Evolutionary conservation across 2,888 invertebrate species (phyloP).

Genomic region (Cosmorhoe ocellata): DNA sequence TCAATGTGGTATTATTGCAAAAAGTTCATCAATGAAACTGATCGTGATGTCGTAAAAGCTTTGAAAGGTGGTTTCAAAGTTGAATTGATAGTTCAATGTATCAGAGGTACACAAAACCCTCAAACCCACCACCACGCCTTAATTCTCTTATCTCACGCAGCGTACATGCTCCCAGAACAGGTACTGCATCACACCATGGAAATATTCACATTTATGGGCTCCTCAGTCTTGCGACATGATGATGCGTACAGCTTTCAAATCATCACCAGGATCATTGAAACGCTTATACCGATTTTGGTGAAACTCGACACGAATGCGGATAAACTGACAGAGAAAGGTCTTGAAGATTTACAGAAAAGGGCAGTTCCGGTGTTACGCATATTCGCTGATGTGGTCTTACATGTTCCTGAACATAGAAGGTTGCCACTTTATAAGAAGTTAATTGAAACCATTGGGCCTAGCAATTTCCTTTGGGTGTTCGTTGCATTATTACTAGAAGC

Average conservation of each 20-base stretch:
- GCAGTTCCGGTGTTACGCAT: constrained; percentile 89
- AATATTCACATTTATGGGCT: constrained; percentile 99
- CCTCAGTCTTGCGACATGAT: constrained; percentile 94
- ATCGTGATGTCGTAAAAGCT: constrained; percentile 65
- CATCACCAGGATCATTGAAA: constrained; percentile 94
- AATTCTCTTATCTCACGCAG: constrained; percentile 90
- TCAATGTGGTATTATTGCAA: constrained; percentile 88
- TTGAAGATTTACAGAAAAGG: constrained; percentile 67
- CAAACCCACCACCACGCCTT: constrained; percentile 98
- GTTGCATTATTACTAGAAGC: constrained; percentile 87
- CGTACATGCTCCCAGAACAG: constrained; percentile 89
- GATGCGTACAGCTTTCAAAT: constrained; percentile 97
- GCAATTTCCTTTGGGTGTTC: constrained; percentile 87
- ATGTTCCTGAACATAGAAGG: constrained; percentile 96
- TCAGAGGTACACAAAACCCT: constrained; percentile 94
- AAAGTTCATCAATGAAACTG: constrained; percentile 73
- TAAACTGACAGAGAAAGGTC: constrained; percentile 59
- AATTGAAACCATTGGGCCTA: constrained; percentile 86
- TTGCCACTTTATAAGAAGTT: constrained; percentile 90
- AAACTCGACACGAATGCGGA: constrained; percentile 68
- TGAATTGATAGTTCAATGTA: constrained; percentile 92
- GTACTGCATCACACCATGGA: constrained; percentile 97
- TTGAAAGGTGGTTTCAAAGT: constrained; percentile 84
- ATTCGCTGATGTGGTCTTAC: constrained; percentile 94
- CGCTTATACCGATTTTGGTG: constrained; percentile 92